Percentiles rank a stretch among this genome's conserved stretches.
phyloP scores from a whole-genome alignment of 2,888 invertebrate genomes.

The Netelia melanura region DNA sequence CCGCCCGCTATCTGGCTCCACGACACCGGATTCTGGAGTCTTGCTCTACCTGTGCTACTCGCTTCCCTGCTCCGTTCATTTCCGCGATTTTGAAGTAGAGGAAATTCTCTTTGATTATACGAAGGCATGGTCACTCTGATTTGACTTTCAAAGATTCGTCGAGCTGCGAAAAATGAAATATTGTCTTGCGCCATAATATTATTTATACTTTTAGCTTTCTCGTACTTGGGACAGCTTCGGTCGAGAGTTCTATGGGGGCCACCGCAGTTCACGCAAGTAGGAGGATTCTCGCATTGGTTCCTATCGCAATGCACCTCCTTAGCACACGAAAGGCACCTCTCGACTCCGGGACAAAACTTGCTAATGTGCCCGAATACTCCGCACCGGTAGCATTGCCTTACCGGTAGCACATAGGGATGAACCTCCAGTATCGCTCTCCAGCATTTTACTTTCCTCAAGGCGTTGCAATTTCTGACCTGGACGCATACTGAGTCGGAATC shows the following conservation, averaged over 20 bases:
- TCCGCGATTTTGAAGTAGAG: neutral
- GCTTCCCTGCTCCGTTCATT: too few species aligned
- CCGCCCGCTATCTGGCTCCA: neutral
- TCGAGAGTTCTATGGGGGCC: conserved; percentile 6
- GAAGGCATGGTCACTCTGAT: neutral
- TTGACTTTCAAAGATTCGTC: conserved; percentile 2
- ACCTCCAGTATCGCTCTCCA: conserved; percentile 7
- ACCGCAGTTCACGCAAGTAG: neutral
- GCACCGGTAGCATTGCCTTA: neutral
- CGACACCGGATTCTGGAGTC: neutral
- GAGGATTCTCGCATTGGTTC: neutral
- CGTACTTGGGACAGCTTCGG: conserved; percentile 1
- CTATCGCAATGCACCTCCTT: neutral
- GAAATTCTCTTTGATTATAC: conserved; percentile 8
- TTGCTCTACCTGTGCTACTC: too few species aligned
- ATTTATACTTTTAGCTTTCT: conserved; percentile 13
- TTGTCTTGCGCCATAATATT: neutral
- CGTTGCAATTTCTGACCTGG: conserved; percentile 9
- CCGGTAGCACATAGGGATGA: neutral
- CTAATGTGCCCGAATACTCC: conserved; percentile 5
- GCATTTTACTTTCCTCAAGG: conserved; percentile 6
- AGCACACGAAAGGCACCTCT: conserved; percentile 8
- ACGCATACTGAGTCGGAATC: neutral
- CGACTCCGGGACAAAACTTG: conserved; percentile 14
- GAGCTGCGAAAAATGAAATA: conserved; percentile 20